Evolutionary conservation across 2,888 invertebrate genomes (phyloP).

Genomic region (Patella pellucida): DNA sequence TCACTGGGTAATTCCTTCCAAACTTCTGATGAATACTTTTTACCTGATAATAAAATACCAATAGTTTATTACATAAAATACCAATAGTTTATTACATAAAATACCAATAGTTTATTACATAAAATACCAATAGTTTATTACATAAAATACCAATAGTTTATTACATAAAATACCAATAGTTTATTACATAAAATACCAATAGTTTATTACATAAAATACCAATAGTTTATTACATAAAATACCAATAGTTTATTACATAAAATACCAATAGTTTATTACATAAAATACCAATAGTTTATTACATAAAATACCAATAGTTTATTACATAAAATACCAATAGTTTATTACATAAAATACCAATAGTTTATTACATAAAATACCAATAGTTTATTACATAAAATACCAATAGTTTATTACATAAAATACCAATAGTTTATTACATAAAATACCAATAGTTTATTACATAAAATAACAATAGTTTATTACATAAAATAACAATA

Average conservation of each 20-base stretch:
- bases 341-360: neutral
- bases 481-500: neutral
- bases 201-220: neutral
- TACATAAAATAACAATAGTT: neutral
- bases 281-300: neutral
- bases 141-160: neutral
- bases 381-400: neutral
- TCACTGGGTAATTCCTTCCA: slow-evolving; percentile 57
- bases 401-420: neutral
- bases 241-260: neutral
- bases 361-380: neutral
- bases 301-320: neutral
- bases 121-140: neutral
- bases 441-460: neutral
- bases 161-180: neutral
- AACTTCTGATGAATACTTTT: slow-evolving; percentile 45
- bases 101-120: neutral
- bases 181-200: neutral
- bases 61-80: neutral
- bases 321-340: neutral
- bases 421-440: too few relatives aligned
- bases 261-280: neutral
- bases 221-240: neutral
- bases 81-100: neutral
- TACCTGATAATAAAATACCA: slow-evolving; percentile 38